These are phyloP conservation scores for Heliothis virescens DNA, from an alignment of 1,140 invertebrate species.

Conservation along the genomic window DNA sequence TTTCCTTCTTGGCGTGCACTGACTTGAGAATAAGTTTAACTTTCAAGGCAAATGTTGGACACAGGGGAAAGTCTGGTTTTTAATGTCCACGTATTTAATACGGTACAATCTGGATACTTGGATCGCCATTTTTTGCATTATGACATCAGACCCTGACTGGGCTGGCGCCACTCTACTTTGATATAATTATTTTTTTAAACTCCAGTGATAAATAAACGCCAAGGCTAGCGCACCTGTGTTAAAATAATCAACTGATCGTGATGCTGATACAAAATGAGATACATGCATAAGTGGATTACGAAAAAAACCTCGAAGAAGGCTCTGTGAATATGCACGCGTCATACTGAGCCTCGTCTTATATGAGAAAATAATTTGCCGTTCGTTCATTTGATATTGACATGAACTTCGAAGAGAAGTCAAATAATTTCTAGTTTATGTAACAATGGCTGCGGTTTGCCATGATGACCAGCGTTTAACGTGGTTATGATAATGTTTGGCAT, in stretches of 20 bases:
- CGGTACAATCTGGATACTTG: neutral
- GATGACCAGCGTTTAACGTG: conserved; percentile 47
- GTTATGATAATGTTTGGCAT: conserved; percentile 55
- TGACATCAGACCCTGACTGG: conserved; percentile 2
- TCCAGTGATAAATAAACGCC: neutral
- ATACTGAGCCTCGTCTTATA: neutral
- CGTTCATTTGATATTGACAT: conserved; percentile 10
- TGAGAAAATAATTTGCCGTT: neutral
- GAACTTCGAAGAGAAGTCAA: conserved; percentile 30
- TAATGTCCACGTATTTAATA: conserved; percentile 13
- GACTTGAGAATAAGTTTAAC: conserved; percentile 30
- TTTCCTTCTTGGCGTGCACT: conserved; percentile 25
- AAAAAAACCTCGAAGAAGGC: too few species aligned
- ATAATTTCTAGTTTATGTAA: conserved; percentile 54
- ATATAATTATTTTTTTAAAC: conserved; percentile 4
- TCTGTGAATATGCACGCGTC: too few species aligned
- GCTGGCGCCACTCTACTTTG: neutral
- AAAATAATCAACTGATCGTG: conserved; percentile 8
- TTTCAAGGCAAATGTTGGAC: conserved; percentile 20
- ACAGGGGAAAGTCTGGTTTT: conserved; percentile 20
- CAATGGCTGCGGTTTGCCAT: conserved; percentile 37
- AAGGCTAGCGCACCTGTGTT: neutral
- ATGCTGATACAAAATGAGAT: conserved; percentile 27
- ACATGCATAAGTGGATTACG: neutral
- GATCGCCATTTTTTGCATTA: conserved; percentile 2